Evolutionary conservation across 2,113 vertebrate genomes (phyloP).

Genomic region (Antennarius striatus): DNA sequence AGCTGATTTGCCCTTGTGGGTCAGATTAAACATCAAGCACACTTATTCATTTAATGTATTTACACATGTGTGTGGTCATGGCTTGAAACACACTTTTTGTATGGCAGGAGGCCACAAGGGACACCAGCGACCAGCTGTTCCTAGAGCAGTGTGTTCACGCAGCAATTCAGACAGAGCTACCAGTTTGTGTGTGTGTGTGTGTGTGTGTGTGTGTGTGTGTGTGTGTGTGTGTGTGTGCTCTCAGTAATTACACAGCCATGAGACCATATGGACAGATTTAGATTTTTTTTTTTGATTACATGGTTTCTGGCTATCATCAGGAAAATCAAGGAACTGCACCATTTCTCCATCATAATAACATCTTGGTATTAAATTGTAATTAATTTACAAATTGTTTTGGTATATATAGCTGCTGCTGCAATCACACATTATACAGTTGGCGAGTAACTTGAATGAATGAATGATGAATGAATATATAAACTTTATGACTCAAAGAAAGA

Average conservation of each 20-base stretch:
- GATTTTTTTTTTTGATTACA: conserved; percentile 41
- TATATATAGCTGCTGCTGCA: too few relatives aligned
- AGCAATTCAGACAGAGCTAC: conserved; percentile 53
- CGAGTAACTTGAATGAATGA: too few relatives aligned
- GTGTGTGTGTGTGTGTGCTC: conserved; percentile 12
- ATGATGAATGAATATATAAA: too few relatives aligned
- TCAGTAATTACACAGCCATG: conserved; percentile 41
- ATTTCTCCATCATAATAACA: background rate
- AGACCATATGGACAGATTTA: conserved; percentile 53
- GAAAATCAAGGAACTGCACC: background rate
- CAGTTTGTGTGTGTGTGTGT: conserved; percentile 19
- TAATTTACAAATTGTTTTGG: background rate
- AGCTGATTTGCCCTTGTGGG: conserved; percentile 5
- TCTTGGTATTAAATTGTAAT: conserved; percentile 5
- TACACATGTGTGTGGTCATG: conserved; percentile 39
- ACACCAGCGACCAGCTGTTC: conserved; percentile 66
- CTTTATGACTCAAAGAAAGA: too few relatives aligned
- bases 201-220: conserved; percentile 15
- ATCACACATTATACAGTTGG: too few relatives aligned
- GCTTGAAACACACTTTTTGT: conserved; percentile 47
- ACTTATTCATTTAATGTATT: conserved; percentile 54
- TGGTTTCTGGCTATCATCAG: background rate
- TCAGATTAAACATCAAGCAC: conserved; percentile 38
- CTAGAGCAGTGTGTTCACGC: conserved; percentile 52
- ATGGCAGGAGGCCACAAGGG: conserved; percentile 55